These are phyloP conservation scores for Dryomyza anilis DNA, from an alignment of 2,888 invertebrate species.

Conservation along the genomic window DNA sequence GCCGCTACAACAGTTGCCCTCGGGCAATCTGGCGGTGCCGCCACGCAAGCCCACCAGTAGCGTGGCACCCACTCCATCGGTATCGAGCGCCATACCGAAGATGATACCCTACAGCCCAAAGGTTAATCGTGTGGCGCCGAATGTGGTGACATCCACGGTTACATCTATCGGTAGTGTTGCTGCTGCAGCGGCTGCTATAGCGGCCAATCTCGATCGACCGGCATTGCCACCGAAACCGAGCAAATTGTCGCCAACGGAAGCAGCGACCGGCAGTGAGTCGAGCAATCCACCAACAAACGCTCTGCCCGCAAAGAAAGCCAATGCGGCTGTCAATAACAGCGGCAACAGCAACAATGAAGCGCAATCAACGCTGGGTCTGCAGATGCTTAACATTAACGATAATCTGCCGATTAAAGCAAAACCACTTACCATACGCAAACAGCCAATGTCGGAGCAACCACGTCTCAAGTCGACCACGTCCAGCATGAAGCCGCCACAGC, in stretches of 20 bases:
- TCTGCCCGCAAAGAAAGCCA: background rate
- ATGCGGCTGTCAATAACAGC: too few relatives aligned
- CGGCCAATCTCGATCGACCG: constrained; percentile 67
- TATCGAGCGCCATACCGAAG: constrained; percentile 62
- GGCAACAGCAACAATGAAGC: constrained; percentile 18
- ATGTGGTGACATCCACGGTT: constrained; percentile 44
- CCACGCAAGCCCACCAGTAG: constrained; percentile 84
- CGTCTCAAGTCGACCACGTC: constrained; percentile 68
- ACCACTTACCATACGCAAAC: constrained; percentile 82
- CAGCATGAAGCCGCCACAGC: constrained; percentile 32
- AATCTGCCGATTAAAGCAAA: constrained; percentile 76
- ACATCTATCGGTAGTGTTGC: constrained; percentile 14
- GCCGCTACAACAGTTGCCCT: constrained; percentile 51
- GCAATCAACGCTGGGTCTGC: constrained; percentile 42
- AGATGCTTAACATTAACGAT: constrained; percentile 59
- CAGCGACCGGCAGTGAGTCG: constrained; percentile 33
- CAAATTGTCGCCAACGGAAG: constrained; percentile 61
- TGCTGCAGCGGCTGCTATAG: constrained; percentile 33
- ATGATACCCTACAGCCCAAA: constrained; percentile 60
- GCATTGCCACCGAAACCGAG: constrained; percentile 83
- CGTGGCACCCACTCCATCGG: constrained; percentile 80
- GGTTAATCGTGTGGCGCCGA: constrained; percentile 63
- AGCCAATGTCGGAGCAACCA: constrained; percentile 80
- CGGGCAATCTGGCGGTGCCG: constrained; percentile 56
- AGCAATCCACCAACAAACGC: constrained; percentile 9